Evolutionary conservation across 2,888 invertebrate species (phyloP).

Genomic region (Stegophylla sp.): DNA sequence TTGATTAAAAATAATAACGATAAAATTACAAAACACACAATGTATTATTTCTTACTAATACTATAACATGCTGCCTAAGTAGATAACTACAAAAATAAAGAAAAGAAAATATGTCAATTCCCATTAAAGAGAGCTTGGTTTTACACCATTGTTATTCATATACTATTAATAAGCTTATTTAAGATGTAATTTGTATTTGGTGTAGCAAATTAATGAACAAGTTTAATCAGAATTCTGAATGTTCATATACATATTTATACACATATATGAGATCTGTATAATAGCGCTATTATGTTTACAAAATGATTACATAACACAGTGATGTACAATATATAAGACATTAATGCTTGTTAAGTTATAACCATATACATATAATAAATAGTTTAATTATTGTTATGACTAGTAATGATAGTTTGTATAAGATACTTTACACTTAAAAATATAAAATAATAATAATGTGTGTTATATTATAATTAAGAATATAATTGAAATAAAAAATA

Average conservation of each 20-base stretch:
- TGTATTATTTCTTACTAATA: slow-evolving; percentile 2
- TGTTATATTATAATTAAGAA: slow-evolving; percentile 10
- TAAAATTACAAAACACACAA: neutral
- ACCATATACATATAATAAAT: slow-evolving; percentile 7
- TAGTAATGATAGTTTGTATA: slow-evolving; percentile 33
- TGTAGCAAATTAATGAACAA: slow-evolving; percentile 14
- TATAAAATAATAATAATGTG: slow-evolving; percentile 14
- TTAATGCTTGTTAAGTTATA: slow-evolving; percentile 4
- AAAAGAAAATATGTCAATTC: neutral
- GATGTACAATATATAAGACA: slow-evolving; percentile 21
- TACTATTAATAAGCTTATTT: slow-evolving; percentile 23
- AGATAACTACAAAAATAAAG: neutral
- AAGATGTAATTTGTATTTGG: slow-evolving; percentile 7
- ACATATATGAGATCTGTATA: slow-evolving; percentile 41
- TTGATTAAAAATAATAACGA: slow-evolving; percentile 29
- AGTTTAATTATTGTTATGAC: slow-evolving; percentile 26
- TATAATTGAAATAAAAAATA: neutral
- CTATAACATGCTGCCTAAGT: neutral
- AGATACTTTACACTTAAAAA: slow-evolving; percentile 9
- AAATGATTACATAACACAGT: slow-evolving; percentile 14
- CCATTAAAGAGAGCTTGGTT: neutral
- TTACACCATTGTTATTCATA: neutral
- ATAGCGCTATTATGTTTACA: slow-evolving; percentile 16
- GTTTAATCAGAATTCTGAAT: neutral
- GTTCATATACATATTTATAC: slow-evolving; percentile 26